Evolutionary conservation across 1,140 invertebrate species (phyloP).

Genomic region (Aphelinus certus): DNA sequence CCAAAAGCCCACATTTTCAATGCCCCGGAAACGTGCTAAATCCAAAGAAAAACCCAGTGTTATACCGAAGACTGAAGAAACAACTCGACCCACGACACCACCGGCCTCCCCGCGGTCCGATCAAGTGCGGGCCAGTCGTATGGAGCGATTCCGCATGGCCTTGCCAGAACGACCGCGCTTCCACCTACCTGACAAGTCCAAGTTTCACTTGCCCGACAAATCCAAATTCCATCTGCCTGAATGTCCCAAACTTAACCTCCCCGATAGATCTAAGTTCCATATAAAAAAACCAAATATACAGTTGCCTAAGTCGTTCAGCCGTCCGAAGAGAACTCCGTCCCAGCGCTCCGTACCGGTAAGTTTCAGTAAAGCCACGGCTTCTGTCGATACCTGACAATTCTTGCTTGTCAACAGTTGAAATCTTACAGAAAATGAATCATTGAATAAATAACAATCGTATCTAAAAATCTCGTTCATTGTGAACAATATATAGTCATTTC

Average conservation of each 20-base stretch:
- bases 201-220: conserved; percentile 71
- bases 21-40: conserved; percentile 50
- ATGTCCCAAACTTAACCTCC: conserved; percentile 68
- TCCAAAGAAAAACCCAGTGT: conserved; percentile 38
- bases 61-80: conserved; percentile 45
- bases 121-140: conserved; percentile 52
- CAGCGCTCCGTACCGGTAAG: conserved; percentile 29
- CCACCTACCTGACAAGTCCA: conserved; percentile 68
- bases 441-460: too few relatives aligned
- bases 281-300: conserved; percentile 64
- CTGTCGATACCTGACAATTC: too few relatives aligned
- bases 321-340: conserved; percentile 48
- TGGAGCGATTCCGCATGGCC: conserved; percentile 58
- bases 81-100: background rate
- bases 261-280: conserved; percentile 70
- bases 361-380: too few relatives aligned
- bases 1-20: conserved; percentile 55
- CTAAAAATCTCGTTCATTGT: too few relatives aligned
- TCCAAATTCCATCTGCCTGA: conserved; percentile 72
- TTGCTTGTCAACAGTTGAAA: too few relatives aligned
- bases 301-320: conserved; percentile 47
- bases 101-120: conserved; percentile 41
- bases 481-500: too few relatives aligned
- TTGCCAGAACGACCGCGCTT: conserved; percentile 70
- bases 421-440: too few relatives aligned